These are phyloP conservation scores for Atherinomorus stipes DNA, from an alignment of 2,113 vertebrate species.

Conservation along the genomic window DNA sequence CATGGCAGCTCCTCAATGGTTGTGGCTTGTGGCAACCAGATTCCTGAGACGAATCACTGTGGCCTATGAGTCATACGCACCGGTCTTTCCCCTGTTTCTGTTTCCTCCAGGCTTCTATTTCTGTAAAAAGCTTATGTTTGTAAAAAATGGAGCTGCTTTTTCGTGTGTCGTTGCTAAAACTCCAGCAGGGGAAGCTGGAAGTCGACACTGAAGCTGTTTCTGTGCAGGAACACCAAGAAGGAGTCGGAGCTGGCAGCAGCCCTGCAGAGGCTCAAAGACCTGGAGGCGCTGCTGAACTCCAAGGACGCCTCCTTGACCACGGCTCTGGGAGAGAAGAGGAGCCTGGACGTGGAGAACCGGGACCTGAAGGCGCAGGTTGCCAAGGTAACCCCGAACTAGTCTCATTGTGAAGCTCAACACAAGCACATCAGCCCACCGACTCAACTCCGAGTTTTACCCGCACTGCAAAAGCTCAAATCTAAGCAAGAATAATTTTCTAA, in stretches of 20 bases:
- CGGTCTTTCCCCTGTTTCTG: constrained; percentile 55
- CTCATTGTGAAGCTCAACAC: neutral
- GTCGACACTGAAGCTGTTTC: neutral
- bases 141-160: no score
- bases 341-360: constrained; percentile 86
- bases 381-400: constrained; percentile 83
- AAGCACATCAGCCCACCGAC: constrained; percentile 44
- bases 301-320: constrained; percentile 91
- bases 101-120: constrained; percentile 14
- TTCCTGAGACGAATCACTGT: constrained; percentile 28
- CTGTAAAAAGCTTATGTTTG: neutral
- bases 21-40: constrained; percentile 68
- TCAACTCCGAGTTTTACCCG: no score
- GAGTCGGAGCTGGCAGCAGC: constrained; percentile 87
- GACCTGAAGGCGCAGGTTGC: constrained; percentile 88
- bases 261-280: constrained; percentile 88
- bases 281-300: constrained; percentile 92
- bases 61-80: constrained; percentile 64
- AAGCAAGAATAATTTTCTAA: no score
- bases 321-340: constrained; percentile 90
- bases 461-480: no score
- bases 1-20: constrained; percentile 42
- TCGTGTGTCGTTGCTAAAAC: neutral
- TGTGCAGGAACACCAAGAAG: constrained; percentile 90
- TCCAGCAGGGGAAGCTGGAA: neutral